Conservation (phyloP, 2,797 vertebrate species). For the Adelosebastes latens region DNA sequence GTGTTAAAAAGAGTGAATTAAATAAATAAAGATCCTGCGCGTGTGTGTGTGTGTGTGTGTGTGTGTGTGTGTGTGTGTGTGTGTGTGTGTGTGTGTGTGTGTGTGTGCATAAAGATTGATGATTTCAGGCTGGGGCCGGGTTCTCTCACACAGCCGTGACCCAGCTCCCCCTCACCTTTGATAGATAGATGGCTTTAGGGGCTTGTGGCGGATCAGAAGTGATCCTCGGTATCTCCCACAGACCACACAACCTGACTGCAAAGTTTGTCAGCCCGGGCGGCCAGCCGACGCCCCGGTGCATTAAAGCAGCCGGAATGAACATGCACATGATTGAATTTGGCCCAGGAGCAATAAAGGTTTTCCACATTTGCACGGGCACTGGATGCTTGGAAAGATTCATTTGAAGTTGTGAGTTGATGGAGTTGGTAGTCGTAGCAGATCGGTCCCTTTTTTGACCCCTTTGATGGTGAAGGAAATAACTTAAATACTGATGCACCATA, state of each 20-base stretch:
- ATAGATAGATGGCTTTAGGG: slow-evolving; percentile 85
- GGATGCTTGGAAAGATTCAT: slow-evolving; percentile 39
- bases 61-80: background rate
- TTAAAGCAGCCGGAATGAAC: slow-evolving; percentile 52
- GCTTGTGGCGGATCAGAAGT: slow-evolving; percentile 78
- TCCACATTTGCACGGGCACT: slow-evolving; percentile 30
- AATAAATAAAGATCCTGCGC: slow-evolving; percentile 57
- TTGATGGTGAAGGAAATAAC: slow-evolving; percentile 23
- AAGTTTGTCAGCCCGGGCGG: slow-evolving; percentile 52
- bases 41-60: background rate
- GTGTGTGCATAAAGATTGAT: slow-evolving; percentile 68
- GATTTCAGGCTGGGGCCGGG: slow-evolving; percentile 56
- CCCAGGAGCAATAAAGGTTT: slow-evolving; percentile 56
- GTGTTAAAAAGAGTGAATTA: slow-evolving; percentile 58
- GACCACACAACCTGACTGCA: slow-evolving; percentile 67
- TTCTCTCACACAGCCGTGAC: slow-evolving; percentile 63
- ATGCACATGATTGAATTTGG: slow-evolving; percentile 58
- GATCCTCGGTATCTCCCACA: slow-evolving; percentile 67
- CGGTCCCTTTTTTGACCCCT: slow-evolving; percentile 2
- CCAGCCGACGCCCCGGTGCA: slow-evolving; percentile 12
- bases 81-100: slow-evolving; percentile 1
- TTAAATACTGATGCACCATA: background rate
- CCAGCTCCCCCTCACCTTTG: slow-evolving; percentile 66
- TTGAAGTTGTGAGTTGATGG: slow-evolving; percentile 46
- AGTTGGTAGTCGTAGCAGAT: slow-evolving; percentile 4